These are phyloP conservation scores for Pantala flavescens DNA, from an alignment of 1,140 invertebrate genomes.

Conservation along the genomic window DNA sequence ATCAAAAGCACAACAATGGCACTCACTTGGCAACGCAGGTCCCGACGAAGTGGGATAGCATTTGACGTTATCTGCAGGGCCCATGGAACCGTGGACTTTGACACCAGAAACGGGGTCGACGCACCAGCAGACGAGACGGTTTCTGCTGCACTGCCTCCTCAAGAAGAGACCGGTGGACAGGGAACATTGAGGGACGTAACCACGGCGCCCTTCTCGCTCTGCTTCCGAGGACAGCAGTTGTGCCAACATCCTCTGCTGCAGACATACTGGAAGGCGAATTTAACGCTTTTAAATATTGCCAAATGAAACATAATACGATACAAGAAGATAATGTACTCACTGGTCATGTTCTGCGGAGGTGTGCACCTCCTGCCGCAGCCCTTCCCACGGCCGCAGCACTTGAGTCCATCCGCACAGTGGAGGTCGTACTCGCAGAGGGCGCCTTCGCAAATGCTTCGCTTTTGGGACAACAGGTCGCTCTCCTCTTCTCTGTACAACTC, in stretches of 20 bases:
- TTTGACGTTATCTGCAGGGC: constrained; percentile 54
- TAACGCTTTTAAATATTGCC: constrained; percentile 16
- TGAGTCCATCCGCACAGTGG: constrained; percentile 66
- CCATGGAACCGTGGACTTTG: constrained; percentile 67
- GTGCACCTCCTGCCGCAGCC: constrained; percentile 56
- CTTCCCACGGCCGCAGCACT: constrained; percentile 60
- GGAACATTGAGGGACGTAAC: constrained; percentile 71
- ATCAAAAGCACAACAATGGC: too few relatives aligned
- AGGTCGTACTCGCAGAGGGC: constrained; percentile 59
- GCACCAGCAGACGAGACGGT: constrained; percentile 78
- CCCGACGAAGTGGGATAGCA: constrained; percentile 35
- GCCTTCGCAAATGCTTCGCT: constrained; percentile 28
- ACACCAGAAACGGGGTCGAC: constrained; percentile 58
- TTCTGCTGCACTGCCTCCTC: constrained; percentile 64
- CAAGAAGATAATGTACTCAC: too few relatives aligned
- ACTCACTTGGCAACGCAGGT: not conserved
- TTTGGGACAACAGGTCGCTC: not conserved
- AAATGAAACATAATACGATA: not conserved
- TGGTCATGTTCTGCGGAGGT: constrained; percentile 54
- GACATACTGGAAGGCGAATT: constrained; percentile 41
- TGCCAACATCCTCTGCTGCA: constrained; percentile 62
- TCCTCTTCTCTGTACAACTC: not conserved
- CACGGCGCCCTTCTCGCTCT: constrained; percentile 59
- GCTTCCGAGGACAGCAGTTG: constrained; percentile 58
- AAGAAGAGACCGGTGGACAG: constrained; percentile 52